Conservation (phyloP, 1,140 invertebrate genomes). For the Drosophila arawakana region DNA sequence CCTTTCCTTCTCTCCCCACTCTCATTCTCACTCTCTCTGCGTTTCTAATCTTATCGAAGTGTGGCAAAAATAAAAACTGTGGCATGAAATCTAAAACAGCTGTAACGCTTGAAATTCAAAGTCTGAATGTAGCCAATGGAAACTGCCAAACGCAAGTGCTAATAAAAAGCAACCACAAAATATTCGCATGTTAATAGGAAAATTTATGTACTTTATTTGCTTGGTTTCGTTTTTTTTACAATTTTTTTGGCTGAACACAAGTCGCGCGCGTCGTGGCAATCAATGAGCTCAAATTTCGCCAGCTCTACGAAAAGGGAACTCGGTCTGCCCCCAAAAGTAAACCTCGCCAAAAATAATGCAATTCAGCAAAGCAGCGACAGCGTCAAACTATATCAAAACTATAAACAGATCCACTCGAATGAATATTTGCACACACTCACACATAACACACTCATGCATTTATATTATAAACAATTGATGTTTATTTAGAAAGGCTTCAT, state of each 20-base stretch:
- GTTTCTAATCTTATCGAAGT: slow-evolving; percentile 41
- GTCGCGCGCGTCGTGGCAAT: slow-evolving; percentile 55
- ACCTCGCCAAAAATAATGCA: slow-evolving; percentile 75
- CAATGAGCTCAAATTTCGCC: slow-evolving; percentile 60
- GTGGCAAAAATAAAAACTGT: slow-evolving; percentile 43
- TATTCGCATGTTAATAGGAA: slow-evolving; percentile 64
- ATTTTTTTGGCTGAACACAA: slow-evolving; percentile 25
- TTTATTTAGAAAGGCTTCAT: slow-evolving; percentile 72
- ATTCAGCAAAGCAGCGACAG: slow-evolving; percentile 65
- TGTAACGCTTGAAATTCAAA: slow-evolving; percentile 40
- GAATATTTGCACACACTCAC: slow-evolving; percentile 14
- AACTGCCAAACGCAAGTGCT: slow-evolving; percentile 46
- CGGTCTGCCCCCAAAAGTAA: slow-evolving; percentile 44
- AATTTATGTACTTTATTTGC: slow-evolving; percentile 21
- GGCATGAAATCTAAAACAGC: slow-evolving; percentile 41
- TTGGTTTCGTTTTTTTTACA: slow-evolving; percentile 25
- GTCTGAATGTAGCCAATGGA: slow-evolving; percentile 49
- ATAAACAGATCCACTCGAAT: slow-evolving; percentile 29
- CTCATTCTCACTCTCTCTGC: not conserved
- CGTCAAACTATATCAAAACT: slow-evolving; percentile 51
- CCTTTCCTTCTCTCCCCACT: not conserved
- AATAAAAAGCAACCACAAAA: slow-evolving; percentile 39
- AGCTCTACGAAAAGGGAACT: slow-evolving; percentile 57
- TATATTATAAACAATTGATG: slow-evolving; percentile 78
- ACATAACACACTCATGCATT: slow-evolving; percentile 21